phyloP scores from a whole-genome alignment of 2,888 invertebrate genomes.

The Smittia aterrima region DNA sequence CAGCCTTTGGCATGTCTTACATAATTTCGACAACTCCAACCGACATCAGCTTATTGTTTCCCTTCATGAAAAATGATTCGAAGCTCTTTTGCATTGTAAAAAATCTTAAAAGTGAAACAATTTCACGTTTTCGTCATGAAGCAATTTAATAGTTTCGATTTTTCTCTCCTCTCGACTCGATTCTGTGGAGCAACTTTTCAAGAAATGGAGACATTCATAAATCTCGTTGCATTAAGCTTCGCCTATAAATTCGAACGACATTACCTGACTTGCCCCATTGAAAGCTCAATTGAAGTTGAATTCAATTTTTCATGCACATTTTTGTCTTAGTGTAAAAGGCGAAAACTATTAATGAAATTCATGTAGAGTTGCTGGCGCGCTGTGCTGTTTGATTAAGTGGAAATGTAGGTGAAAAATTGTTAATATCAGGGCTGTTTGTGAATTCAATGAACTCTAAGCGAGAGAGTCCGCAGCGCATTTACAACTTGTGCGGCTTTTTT shows the following conservation, averaged over 20 bases:
- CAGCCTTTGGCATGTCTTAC: neutral
- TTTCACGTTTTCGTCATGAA: slow-evolving; percentile 24
- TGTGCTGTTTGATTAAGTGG: slow-evolving; percentile 4
- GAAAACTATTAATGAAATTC: slow-evolving; percentile 16
- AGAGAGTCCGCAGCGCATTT: neutral
- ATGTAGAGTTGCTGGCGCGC: neutral
- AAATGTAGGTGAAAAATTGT: slow-evolving; percentile 34
- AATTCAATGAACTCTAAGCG: slow-evolving; percentile 14
- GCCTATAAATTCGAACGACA: too few relatives aligned
- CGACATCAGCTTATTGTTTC: too few relatives aligned
- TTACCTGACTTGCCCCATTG: too few relatives aligned
- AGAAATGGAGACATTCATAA: too few relatives aligned
- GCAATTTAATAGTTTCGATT: slow-evolving; percentile 10
- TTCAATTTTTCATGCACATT: neutral
- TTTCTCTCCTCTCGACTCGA: slow-evolving; percentile 1
- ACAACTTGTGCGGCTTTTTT: neutral
- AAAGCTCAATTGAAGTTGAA: neutral
- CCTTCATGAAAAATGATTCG: too few relatives aligned
- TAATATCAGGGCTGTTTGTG: slow-evolving; percentile 3
- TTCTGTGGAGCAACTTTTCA: slow-evolving; percentile 1
- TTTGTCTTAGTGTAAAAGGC: too few relatives aligned
- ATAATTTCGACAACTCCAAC: neutral
- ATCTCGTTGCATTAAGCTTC: too few relatives aligned
- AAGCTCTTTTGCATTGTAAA: too few relatives aligned
- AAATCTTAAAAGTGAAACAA: neutral